Conservation (phyloP, 1,140 invertebrate species). For the Globodera ellingtonae region DNA sequence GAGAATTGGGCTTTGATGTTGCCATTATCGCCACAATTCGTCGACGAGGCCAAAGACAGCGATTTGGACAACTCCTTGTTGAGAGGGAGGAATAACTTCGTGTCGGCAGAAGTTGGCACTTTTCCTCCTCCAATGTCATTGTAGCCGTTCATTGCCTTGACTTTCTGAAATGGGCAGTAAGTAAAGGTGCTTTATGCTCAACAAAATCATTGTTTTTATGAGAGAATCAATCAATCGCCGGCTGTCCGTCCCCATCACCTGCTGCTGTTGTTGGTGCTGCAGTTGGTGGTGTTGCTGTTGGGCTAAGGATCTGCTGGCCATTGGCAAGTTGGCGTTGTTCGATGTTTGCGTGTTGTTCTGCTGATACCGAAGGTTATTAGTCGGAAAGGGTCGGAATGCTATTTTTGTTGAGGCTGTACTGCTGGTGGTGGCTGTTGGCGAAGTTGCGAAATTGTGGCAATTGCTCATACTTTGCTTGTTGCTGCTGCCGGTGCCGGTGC, state of each 20-base stretch:
- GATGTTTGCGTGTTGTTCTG: not conserved
- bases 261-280: too few relatives aligned
- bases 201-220: too few relatives aligned
- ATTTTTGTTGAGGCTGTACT: not conserved
- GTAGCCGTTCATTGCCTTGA: not conserved
- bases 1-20: not conserved
- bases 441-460: not conserved
- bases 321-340: not conserved
- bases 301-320: not conserved
- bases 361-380: not conserved
- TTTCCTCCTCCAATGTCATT: not conserved
- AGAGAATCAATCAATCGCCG: too few relatives aligned
- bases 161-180: not conserved
- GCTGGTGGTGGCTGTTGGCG: not conserved
- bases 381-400: not conserved
- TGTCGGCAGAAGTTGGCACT: not conserved
- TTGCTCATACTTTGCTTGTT: not conserved
- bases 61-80: not conserved
- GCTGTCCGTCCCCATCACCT: too few relatives aligned
- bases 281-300: not conserved
- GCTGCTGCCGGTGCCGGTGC: not conserved
- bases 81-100: not conserved
- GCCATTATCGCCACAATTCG: not conserved
- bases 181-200: too few relatives aligned
- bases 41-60: not conserved